phyloP scores from a whole-genome alignment of 37 sponge, comb jelly and placozoan species.

The Geodia barretti region DNA sequence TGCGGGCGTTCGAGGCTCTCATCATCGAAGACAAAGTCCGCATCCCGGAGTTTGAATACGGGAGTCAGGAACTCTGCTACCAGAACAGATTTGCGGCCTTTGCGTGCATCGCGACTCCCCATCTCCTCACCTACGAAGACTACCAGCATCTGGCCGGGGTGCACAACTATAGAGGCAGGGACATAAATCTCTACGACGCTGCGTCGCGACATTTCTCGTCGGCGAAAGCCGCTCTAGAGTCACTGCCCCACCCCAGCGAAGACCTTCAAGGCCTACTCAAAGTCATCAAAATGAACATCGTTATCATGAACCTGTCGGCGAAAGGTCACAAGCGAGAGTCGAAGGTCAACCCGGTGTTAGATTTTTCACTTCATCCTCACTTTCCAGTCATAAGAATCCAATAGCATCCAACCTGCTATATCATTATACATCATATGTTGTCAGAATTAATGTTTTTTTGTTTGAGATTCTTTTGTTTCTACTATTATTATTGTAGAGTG shows the following conservation, averaged over 20 bases:
- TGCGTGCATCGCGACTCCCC: conserved; percentile 71
- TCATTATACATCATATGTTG: conserved; percentile 2
- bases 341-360: conserved; percentile 56
- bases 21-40: conserved; percentile 57
- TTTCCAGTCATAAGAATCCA: conserved; percentile 85
- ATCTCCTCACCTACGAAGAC: conserved; percentile 59
- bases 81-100: conserved; percentile 81
- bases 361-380: conserved; percentile 82
- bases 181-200: conserved; percentile 72
- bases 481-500: too few relatives aligned
- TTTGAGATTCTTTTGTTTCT: too few relatives aligned
- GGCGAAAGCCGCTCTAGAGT: conserved; percentile 69
- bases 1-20: conserved; percentile 76
- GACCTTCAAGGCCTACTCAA: conserved; percentile 61
- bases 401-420: neutral
- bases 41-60: conserved; percentile 43
- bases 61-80: conserved; percentile 65
- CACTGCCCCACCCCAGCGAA: conserved; percentile 20
- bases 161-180: conserved; percentile 55
- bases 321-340: conserved; percentile 88
- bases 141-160: conserved; percentile 62
- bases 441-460: neutral
- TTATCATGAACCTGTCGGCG: conserved; percentile 85
- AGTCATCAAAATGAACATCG: conserved; percentile 90
- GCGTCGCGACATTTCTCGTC: conserved; percentile 57